These are phyloP conservation scores for Macaria notata DNA, from an alignment of 2,888 invertebrate species.

Conservation along the genomic window DNA sequence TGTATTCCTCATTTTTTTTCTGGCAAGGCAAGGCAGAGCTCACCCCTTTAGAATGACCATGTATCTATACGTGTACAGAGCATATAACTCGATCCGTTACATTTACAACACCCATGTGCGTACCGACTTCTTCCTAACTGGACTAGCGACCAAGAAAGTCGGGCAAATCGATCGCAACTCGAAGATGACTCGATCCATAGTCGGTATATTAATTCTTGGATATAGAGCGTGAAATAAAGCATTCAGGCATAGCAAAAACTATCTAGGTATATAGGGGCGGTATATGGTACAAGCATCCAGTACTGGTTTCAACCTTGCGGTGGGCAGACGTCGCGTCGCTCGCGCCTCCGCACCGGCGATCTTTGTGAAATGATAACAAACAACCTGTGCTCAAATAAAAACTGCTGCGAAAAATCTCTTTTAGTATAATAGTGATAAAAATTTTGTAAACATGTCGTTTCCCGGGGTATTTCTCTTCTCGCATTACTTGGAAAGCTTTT, in stretches of 20 bases:
- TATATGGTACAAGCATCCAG: constrained; percentile 54
- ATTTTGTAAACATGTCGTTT: constrained; percentile 67
- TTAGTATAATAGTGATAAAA: constrained; percentile 47
- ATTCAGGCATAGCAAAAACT: constrained; percentile 71
- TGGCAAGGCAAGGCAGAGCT: too few species aligned
- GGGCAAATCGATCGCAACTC: constrained; percentile 35
- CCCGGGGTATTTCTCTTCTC: constrained; percentile 73
- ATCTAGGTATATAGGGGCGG: constrained; percentile 74
- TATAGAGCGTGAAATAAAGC: constrained; percentile 77
- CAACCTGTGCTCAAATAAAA: constrained; percentile 76
- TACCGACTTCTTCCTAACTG: neutral
- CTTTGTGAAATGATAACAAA: constrained; percentile 76
- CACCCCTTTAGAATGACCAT: too few species aligned
- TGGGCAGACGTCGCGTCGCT: constrained; percentile 27
- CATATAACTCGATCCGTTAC: too few species aligned
- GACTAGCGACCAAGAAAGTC: constrained; percentile 50
- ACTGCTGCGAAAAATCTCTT: constrained; percentile 44
- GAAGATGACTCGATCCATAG: constrained; percentile 46
- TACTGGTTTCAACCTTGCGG: constrained; percentile 44
- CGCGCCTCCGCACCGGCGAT: constrained; percentile 43
- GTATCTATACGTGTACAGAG: too few species aligned
- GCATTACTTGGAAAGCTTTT: constrained; percentile 75
- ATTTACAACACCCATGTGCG: too few species aligned
- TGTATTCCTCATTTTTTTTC: too few species aligned
- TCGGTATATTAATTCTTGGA: constrained; percentile 68